Percentiles rank a stretch among this genome's conserved stretches.
phyloP scores from a whole-genome alignment of 2,113 vertebrate species.

The Corythornis vintsioides region DNA sequence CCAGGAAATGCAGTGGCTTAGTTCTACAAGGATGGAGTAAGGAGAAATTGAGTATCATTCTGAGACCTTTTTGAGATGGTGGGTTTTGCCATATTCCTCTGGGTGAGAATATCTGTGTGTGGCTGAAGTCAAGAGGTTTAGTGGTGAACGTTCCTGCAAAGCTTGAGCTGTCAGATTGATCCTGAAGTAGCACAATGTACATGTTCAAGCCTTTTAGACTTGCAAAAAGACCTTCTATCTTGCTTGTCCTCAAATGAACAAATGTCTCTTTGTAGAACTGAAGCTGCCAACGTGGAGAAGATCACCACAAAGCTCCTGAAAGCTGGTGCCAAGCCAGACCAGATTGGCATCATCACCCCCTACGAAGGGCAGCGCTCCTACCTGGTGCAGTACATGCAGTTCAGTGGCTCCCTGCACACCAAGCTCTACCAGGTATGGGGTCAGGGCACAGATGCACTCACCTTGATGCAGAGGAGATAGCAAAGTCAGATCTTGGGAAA shows the following conservation, averaged over 20 bases:
- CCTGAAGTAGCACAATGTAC: neutral
- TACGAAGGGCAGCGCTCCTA: slow-evolving; percentile 98
- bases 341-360: slow-evolving; percentile 97
- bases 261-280: slow-evolving; percentile 79
- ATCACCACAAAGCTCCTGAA: slow-evolving; percentile 97
- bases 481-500: neutral
- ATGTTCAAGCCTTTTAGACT: accelerated
- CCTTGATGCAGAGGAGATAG: neutral
- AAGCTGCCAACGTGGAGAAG: slow-evolving; percentile 97
- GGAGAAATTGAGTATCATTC: neutral
- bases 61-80: neutral
- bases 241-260: neutral
- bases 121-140: neutral
- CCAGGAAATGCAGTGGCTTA: neutral
- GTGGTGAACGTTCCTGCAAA: neutral
- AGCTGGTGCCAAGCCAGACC: slow-evolving; percentile 95
- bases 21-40: neutral
- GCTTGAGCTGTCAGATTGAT: neutral
- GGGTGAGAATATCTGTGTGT: neutral
- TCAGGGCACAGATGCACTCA: no score
- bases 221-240: neutral
- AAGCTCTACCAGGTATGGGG: slow-evolving; percentile 94
- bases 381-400: slow-evolving; percentile 99
- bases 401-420: slow-evolving; percentile 98
- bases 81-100: neutral